Evolutionary conservation across 2,888 invertebrate species (phyloP), one percentile per base, ranked within the genome.

Genomic region (Fabriciana adippe): DNA sequence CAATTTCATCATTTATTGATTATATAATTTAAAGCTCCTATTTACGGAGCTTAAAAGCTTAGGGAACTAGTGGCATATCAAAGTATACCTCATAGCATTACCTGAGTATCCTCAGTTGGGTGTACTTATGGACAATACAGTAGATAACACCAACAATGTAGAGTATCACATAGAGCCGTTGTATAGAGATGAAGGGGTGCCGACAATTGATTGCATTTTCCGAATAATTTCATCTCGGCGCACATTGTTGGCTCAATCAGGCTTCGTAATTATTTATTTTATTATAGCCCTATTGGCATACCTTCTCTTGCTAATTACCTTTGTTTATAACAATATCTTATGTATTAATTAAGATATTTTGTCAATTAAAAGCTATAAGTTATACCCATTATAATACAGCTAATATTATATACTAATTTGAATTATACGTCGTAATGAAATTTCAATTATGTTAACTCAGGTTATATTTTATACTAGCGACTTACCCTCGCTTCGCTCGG

Each of bases 181-280:
- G 59, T 48, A 48, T 59, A 48, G 47, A 59, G 47, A 48, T 59
- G 47, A 48, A 48, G 47, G 48, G 59, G 16, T 59, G 59, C 59
- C 59, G 59, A 48, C 59, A 59, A 59, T 59, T 59, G 48, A 59
- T 59, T 59, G 59, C 59, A 59, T 59, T 59, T 59, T 59, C 59
- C 59, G 48, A 26, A 59, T 59, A 59, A 59, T 59, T 59, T 59
- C 48, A 59, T 26, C 31, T 59, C 47, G n/a, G 48, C 59, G 59
- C 59, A 59, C 59, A 59, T 48, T 59, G 59, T 59, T 59, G 59
- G 59, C 59, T 47, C 59, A 59, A 59, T 59, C 59, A 59, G 59
- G 48, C 59, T 59, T 18, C 48, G 59, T 59, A 59, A 48, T 59
- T 26, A 59, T 59, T 59, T 21, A 59, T 48, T 59, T 48, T 48